Evolutionary conservation across 2,797 vertebrate species (phyloP).

Genomic region (Falco cherrug): DNA sequence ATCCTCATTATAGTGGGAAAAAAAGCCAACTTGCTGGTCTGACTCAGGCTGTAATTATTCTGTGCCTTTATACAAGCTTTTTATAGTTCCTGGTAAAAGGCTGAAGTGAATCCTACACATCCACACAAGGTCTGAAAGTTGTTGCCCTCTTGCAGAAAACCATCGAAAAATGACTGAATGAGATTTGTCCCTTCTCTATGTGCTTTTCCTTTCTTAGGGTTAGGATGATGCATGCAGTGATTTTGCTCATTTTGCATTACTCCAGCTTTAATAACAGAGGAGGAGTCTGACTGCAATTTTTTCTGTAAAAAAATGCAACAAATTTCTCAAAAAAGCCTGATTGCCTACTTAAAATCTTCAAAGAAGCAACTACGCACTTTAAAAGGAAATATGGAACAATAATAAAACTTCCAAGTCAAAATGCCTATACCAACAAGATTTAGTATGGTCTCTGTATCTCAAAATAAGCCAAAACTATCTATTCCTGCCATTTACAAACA

Average conservation of each 20-base stretch:
- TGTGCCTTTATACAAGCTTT: background rate
- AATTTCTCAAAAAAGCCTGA: background rate
- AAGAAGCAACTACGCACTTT: background rate
- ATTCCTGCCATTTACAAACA: background rate
- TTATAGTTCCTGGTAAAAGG: conserved; percentile 38
- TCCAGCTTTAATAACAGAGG: background rate
- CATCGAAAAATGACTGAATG: background rate
- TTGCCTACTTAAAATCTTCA: background rate
- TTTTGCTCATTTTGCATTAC: background rate
- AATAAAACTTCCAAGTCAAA: background rate
- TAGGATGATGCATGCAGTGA: background rate
- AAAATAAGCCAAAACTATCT: background rate
- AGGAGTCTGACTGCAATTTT: background rate
- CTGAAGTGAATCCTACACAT: conserved; percentile 20
- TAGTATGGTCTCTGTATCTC: background rate
- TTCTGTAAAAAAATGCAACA: background rate
- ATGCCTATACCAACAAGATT: background rate
- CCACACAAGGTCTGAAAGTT: background rate
- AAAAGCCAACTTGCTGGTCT: conserved; percentile 32
- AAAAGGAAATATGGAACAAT: background rate
- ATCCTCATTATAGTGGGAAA: background rate
- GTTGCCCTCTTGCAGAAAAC: background rate
- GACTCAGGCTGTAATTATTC: conserved; percentile 25
- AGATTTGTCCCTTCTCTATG: background rate
- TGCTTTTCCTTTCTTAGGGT: background rate